A percentile compares a stretch with the other conserved stretches of the same genome.
These are phyloP conservation scores for Bombus picipes DNA, from an alignment of 1,140 invertebrate genomes.

Conservation along the genomic window DNA sequence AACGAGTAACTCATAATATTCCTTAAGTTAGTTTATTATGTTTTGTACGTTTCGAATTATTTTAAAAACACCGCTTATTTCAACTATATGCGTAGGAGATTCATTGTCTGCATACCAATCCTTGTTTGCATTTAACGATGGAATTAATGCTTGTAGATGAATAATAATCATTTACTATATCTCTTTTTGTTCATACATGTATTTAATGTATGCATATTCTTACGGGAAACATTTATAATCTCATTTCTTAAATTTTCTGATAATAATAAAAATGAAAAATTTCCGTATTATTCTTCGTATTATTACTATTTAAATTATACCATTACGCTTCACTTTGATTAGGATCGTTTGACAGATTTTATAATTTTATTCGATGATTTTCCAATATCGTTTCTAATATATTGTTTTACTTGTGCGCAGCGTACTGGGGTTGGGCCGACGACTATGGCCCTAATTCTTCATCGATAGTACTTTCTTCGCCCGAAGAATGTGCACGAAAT, in stretches of 20 bases:
- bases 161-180: neutral
- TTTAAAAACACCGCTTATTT: too few relatives aligned
- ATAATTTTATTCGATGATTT: neutral
- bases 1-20: too few relatives aligned
- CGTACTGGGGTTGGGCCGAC: too few relatives aligned
- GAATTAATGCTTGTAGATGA: neutral
- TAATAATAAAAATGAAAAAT: neutral
- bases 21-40: too few relatives aligned
- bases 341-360: too few relatives aligned
- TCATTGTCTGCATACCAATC: too few relatives aligned
- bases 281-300: neutral
- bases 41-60: too few relatives aligned
- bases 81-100: too few relatives aligned
- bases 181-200: neutral
- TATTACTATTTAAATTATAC: too few relatives aligned
- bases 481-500: constrained; percentile 72
- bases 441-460: neutral
- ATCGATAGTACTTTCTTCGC: constrained; percentile 17
- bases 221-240: neutral
- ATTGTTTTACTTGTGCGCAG: neutral
- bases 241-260: too few relatives aligned
- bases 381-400: neutral
- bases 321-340: too few relatives aligned
- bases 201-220: neutral
- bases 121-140: too few relatives aligned